Base-by-base conservation (phyloP, 1,140 invertebrate genomes). In the Nylanderia fulva region DNA sequence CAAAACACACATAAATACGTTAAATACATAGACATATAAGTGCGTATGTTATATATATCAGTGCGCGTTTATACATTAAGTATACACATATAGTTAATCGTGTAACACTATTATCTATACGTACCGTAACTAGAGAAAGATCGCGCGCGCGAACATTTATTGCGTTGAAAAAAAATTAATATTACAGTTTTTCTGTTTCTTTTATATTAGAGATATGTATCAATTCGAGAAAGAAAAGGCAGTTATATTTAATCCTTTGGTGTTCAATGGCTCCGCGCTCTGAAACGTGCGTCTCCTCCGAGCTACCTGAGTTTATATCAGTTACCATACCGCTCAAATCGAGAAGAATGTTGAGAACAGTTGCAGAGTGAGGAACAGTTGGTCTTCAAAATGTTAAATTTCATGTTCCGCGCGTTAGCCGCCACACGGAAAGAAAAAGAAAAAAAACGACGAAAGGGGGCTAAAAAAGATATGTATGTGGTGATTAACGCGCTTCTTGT, bases 11-110 rank as follows among this genome's bases (percentile, higher is more conserved):
- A 33, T 82, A 75, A 75, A 75, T 74, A 63, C 58, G 42, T 76
- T 75, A 84, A 42, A 48, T 76, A 76, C 71, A 63, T 84, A 84
- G 69, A 63, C 21, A 61, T 74, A 74, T 61, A 74, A 42, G 42
- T 39, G 80, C 80, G 71, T 52, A 76, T 63, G 27, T 75, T 63
- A 84, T 76, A 76, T 63, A 84, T 76, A 76, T 76, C 71, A 75
- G 6, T 76, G 72, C 71, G 54, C 68, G 45, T 48, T 48, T 48
- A 42, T 54, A 42, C 77, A 52, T 82, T 84, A 84, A 84, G 71
- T 76, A 84, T 42, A 84, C 80, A 48, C 15, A 79, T 80, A 83
- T 84, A 84, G 56, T 75, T 84, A 84, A 84, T 21, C 80, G 56
- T 64, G 33, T 84, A 84, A 83, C 45, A 18, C 29, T 63, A 75